phyloP scores from a whole-genome alignment of 2,797 vertebrate species.

The Sebastes aleutianus region DNA sequence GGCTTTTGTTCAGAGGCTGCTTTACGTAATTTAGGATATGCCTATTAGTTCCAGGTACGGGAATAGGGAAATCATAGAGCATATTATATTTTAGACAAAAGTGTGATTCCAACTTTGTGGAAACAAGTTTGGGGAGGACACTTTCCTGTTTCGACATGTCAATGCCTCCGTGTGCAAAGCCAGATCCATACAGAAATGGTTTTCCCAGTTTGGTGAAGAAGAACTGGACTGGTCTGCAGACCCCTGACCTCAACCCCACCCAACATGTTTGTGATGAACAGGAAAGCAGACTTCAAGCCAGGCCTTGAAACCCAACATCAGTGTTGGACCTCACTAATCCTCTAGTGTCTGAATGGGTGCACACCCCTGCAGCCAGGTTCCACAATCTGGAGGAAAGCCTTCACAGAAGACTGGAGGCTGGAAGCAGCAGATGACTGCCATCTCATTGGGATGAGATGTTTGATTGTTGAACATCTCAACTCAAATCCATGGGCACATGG shows the following conservation, averaged over 20 bases:
- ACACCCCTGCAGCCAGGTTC: background rate
- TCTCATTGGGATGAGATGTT: background rate
- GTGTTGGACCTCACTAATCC: background rate
- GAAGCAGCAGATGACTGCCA: background rate
- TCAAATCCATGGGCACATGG: background rate
- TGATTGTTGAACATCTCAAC: too few relatives aligned
- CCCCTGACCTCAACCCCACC: background rate
- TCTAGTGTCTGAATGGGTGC: background rate
- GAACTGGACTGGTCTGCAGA: background rate
- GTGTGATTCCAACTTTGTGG: too few relatives aligned
- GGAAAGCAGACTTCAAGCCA: background rate
- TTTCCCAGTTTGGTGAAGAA: background rate
- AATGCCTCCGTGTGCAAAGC: too few relatives aligned
- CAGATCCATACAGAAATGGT: background rate
- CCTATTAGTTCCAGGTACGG: background rate
- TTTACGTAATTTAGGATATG: background rate
- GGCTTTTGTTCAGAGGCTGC: background rate
- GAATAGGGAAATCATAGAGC: background rate
- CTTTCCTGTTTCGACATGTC: background rate
- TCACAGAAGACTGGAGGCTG: background rate
- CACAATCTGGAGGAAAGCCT: background rate
- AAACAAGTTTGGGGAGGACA: background rate
- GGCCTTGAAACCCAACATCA: background rate
- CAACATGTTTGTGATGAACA: background rate
- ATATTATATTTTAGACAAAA: too few relatives aligned